Conservation (phyloP, 2,113 vertebrate species). For the Lonchura striata region DNA sequence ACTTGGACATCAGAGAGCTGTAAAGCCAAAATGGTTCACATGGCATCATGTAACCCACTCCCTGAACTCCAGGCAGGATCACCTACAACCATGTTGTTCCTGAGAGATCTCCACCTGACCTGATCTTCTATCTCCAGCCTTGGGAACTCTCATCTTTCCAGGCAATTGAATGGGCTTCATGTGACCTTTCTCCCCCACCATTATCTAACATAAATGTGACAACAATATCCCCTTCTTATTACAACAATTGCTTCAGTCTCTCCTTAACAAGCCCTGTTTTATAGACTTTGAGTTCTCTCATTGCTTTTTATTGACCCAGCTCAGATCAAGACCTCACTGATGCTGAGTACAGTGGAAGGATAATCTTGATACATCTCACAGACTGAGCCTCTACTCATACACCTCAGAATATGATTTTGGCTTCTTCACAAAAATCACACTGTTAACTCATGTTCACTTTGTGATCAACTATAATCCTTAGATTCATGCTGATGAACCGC, state of each 20-base stretch:
- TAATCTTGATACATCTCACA: background rate
- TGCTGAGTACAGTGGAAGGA: background rate
- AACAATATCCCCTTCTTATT: background rate
- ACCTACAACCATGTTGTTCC: background rate
- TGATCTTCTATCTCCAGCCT: background rate
- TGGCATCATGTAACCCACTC: background rate
- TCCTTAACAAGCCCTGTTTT: background rate
- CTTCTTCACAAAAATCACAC: background rate
- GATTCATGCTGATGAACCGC: background rate
- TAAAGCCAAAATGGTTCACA: background rate
- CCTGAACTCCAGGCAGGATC: background rate
- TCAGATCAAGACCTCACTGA: background rate
- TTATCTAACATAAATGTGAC: background rate
- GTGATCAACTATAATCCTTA: slow-evolving; percentile 1
- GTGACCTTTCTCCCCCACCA: rapidly evolving
- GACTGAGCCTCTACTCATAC: background rate
- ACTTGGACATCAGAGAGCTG: background rate
- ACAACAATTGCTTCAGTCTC: background rate
- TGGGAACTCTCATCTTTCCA: background rate
- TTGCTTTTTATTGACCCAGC: background rate
- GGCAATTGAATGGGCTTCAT: background rate
- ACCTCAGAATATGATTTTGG: background rate
- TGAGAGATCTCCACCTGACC: background rate
- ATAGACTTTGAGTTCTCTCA: background rate
- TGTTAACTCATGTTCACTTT: background rate